Evolutionary conservation across 2,888 invertebrate genomes (phyloP), one percentile per base, ranked within the genome.

Genomic region (Ommatoiulus sabulosus): DNA sequence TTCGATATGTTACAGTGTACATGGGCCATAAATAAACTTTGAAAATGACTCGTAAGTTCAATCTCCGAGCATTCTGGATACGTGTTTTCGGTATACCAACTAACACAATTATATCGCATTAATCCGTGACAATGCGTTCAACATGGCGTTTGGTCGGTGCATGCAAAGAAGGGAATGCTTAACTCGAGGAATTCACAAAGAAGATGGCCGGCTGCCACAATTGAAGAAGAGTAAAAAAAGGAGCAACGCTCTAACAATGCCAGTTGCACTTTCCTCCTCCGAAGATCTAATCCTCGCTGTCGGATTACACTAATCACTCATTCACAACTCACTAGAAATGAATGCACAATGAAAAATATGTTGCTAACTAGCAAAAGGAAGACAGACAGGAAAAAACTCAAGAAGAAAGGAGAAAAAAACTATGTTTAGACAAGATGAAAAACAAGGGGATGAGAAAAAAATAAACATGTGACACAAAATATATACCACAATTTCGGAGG

Each of bases 251-350:
- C 35, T 43, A 80, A 43, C 80, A 80, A 80, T 80, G 80, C 80
- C 35, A 43, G 80, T 80, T 80, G 35, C 80, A 80, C 80, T 80
- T 80, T 80, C 80, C 80, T 80, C 80, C 80, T 80, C 35, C 12
- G 72, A 80, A 80, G 80, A 80, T 80, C 80, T 80, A 80, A 80
- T 80, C 80, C 80, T 80, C 80, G 80, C 80, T 43, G 80, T 80
- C 80, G 80, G 80, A 80, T 80, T 80, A 80, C 80, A 80, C 80
- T 80, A 80, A 80, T 80, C 80, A 80, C 80, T 80, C 80, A 80
- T 80, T 80, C 80, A 80, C 80, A 80, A 80, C 80, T 80, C 35
- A 43, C 80, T 80, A 35, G 35, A 80, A 80, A 80, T 80, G 80
- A 80, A 80, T 80, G 80, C 80, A 80, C 80, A 80, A 80, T 80